Evolutionary conservation across 2,113 vertebrate genomes (phyloP), one percentile per base, ranked within the genome.

Genomic region (Leptodactylus fuscus): DNA sequence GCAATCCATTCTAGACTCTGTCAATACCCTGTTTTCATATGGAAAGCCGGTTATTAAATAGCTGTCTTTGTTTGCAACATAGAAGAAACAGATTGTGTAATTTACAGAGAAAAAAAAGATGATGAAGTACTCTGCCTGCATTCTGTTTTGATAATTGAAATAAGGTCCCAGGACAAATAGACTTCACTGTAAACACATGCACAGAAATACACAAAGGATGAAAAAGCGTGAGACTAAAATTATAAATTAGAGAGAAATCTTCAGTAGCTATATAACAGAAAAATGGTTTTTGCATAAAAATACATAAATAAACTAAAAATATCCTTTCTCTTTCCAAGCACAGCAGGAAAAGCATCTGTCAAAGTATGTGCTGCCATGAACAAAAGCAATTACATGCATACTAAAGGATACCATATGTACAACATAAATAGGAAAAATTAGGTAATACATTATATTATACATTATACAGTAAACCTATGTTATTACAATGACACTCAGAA

Each of bases 261-360:
- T 70, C 41, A 70, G 62, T 20, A 51, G 44, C n/a, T 70, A 20
- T 62, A 65, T 29, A 81, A 49, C 44, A 81, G 44, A 51, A 81
- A 70, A 79, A 53, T 24, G 27, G 11, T 70, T 51, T 81, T 44
- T 49, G 80, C 80, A 81, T 69, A 69, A 81, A 80, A 81, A 51
- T 67, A 81, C 80, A 81, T 69, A 81, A 81, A 81, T 81, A 81
- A 67, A 36, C 80, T 70, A 81, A 81, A 81, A 81, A 81, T 67
- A 69, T 81, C 46, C 11, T n/a, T 81, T n/a, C 13, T 34, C 62
- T 70, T 48, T 70, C 80, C 58, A 46, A 81, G 41, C 41, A 69
- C 60, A 81, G 80, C 80, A 81, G 62, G 44, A 36, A 70, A 6
- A 70, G 29, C 62, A 81, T 81, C 80, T 81, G 80, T 69, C 46